Evolutionary conservation across 1,140 invertebrate species (phyloP), one percentile per base, ranked within the genome.

Genomic region (Lordiphosa collinella): DNA sequence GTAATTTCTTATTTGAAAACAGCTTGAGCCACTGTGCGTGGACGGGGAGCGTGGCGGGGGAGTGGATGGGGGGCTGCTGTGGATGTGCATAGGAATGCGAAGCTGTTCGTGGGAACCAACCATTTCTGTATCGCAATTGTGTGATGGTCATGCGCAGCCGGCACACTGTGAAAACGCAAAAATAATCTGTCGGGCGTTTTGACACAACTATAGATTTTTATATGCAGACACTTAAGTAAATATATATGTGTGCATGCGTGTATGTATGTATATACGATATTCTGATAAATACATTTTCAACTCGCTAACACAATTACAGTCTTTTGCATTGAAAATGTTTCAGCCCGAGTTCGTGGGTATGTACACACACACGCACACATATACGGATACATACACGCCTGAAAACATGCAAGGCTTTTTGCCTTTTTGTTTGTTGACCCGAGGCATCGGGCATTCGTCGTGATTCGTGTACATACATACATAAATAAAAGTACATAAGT

Each of bases 81-180:
- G 22, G 22, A 25, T 25, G 5, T 25, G 22, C 22, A 25, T 25
- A 25, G 22, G 22, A 25, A 25, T 25, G 22, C 6, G 22, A 25
- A 7, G 22, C 22, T 25, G 22, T 25, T 25, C 22, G 22, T 25
- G 22, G 22, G 22, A 25, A 25, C 22, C 22, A 25, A 25, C 41
- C 22, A 25, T 76, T 76, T 76, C 60, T 76, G 74, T 72, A 73
- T 73, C 74, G 58, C 54, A 60, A 59, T 79, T 79, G 75, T 79
- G 55, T 60, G 51, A 11, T 65, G 62, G 74, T 68, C 74, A 79
- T 79, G 74, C 74, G 74, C 74, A 79, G 74, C 64, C 55, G 61
- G 67, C 56, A 40, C 9, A 16, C 49, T 48, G 14, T 29, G 40
- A 51, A 50, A 58, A 58, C 22, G 47, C 54, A 50, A 66, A 58